These are phyloP conservation scores for Syngnathus acus DNA, from an alignment of 2,797 vertebrate species.

Conservation along the genomic window DNA sequence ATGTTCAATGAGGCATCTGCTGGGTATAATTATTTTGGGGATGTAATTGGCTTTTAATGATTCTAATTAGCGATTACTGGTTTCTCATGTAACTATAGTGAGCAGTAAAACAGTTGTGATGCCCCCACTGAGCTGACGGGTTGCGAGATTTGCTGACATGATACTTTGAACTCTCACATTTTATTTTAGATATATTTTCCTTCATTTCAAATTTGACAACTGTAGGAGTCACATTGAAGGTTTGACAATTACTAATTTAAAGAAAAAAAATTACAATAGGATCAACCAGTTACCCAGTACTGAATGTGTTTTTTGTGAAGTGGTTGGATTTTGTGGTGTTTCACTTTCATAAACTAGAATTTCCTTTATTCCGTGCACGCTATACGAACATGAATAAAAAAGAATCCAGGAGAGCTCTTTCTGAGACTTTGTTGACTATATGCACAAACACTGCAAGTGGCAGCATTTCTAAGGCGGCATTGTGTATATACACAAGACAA, in stretches of 20 bases:
- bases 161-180: background rate
- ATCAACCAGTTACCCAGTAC: background rate
- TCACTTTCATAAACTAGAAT: background rate
- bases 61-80: background rate
- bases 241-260: background rate
- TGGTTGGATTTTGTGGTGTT: background rate
- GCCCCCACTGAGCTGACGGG: background rate
- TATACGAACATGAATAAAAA: background rate
- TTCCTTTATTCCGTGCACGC: background rate
- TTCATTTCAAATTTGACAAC: background rate
- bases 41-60: background rate
- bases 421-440: background rate
- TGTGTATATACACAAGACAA: background rate
- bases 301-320: background rate
- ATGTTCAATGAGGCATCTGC: background rate
- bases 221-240: background rate
- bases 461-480: background rate
- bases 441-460: background rate
- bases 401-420: background rate
- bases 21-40: background rate
- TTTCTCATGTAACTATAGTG: no score
- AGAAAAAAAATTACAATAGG: background rate
- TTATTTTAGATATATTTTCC: background rate
- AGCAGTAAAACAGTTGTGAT: background rate
- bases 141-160: background rate